Base-by-base conservation (phyloP, 1,140 invertebrate genomes). In the Carcinoscorpius rotundicauda region DNA sequence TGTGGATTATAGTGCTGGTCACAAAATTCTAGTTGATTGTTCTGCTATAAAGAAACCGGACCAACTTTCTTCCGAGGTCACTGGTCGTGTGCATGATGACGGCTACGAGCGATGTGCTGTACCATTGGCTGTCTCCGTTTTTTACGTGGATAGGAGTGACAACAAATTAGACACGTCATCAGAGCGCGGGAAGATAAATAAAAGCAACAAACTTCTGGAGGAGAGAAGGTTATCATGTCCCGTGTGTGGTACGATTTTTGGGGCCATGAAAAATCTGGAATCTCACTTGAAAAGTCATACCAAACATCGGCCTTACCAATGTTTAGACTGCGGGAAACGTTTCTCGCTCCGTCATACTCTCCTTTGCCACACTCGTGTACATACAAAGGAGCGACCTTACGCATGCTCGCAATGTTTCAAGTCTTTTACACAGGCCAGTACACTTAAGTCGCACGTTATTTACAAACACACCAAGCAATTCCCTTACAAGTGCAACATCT, bases 381-480 rank as follows among this genome's bases (percentile, higher is more conserved):
- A 69, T 49, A 69, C 68, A 5, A 62, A 66, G 5, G 68, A 69
- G 56, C 62, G 62, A 52, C 66, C 66, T 8, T 67, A 67, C 61
- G 10, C 51, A 49, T 69, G 68, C 60, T 52, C 65, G 10, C 29
- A 49, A 10, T 69, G 68, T 61, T 62, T 67, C 29, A 68, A 61
- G 6, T 11, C 64, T 29, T 68, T 68, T 52, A 66, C 65, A 5
- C 68, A 69, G 50, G 66, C 68, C 6, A 62, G 59, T n/a, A 60
- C 62, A n/a, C 50, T 69, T 6, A 69, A 69, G 58, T 64, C 68
- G 6, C 68, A 69, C 56, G 62, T 68, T 56, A 69, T 69, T 49
- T 69, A 67, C 55, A 67, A 67, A 56, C 68, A 69, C 60, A 69
- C 68, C 4, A 69, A 68, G 65, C 51, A 69, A 58, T 69, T 67